Base-by-base conservation (phyloP, 2,888 invertebrate species). In the Minunthozetes semirufus region DNA sequence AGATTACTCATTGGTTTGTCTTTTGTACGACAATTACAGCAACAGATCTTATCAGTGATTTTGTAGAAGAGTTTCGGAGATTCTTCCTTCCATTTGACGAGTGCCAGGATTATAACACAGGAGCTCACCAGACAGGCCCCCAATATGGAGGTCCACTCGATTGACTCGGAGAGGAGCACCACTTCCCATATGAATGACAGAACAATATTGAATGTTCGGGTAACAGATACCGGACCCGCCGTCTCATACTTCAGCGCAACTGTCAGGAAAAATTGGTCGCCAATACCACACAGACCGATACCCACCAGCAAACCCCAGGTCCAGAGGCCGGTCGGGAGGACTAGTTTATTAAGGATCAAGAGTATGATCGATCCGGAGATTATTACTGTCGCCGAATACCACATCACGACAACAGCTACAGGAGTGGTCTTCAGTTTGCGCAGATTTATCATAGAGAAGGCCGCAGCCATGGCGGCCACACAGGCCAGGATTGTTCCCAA, bases 211-310 rank as follows among this genome's bases (percentile, higher is more conserved):
- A 91, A 90, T 74, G 92, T 92, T 25, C 94, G 87, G 15, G 93
- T 93, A 77, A 94, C 92, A 0, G 94, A 91, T 3, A 94, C 93
- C 19, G 93, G 93, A 0, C 93, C 93, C 2, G 93, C 94, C 83
- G 93, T 92, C 81, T 94, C 94, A 83, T 92, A 87, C 83, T 93
- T 93, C 78, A 93, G 84, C 2, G 94, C 91, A 81, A 92, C 86
- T 17, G 94, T 94, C 50, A 94, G 83, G 76, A 93, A 85, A 80
- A 93, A 92, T 84, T 94, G 94, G 0, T 93, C 93, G 72, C 91
- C 86, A 83, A 93, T 93, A 84, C 93, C 93, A 81, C 93, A 93
- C 75, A 91, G 83, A 56, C 91, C 93, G 77, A 93, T 85, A 33
- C 79, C 53, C 19, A 70, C 46, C 46, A 76, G 13, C 9, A 46